These are phyloP conservation scores for Neofelis nebulosa DNA, from an alignment of 2,113 vertebrate genomes.

Conservation along the genomic window DNA sequence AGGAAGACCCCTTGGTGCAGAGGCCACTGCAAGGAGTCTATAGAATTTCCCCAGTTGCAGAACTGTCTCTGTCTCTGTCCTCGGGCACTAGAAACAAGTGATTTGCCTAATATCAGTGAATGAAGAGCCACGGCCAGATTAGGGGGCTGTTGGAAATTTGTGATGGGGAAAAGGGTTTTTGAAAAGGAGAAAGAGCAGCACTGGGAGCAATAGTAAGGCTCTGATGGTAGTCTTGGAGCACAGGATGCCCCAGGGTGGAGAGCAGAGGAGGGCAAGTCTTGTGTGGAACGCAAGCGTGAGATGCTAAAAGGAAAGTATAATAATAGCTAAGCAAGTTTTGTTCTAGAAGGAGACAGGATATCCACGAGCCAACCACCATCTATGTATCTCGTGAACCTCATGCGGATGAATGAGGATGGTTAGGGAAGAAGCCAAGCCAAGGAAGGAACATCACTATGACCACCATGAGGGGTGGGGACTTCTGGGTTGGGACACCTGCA, in stretches of 20 bases:
- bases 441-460: neutral
- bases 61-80: neutral
- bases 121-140: neutral
- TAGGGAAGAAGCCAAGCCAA: neutral
- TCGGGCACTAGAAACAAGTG: neutral
- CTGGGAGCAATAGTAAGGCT: neutral
- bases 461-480: rapidly evolving
- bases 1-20: neutral
- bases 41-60: neutral
- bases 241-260: neutral
- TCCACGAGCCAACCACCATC: neutral
- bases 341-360: neutral
- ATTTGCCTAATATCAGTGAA: neutral
- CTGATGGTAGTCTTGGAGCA: neutral
- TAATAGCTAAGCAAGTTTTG: neutral
- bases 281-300: neutral
- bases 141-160: neutral
- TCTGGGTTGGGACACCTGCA: neutral
- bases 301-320: neutral
- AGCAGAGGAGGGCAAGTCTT: neutral
- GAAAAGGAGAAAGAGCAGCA: neutral
- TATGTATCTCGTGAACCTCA: neutral
- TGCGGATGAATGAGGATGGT: neutral
- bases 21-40: neutral
- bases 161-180: neutral